Base-by-base conservation (phyloP, 2,113 vertebrate species). In the Geococcyx californianus region DNA sequence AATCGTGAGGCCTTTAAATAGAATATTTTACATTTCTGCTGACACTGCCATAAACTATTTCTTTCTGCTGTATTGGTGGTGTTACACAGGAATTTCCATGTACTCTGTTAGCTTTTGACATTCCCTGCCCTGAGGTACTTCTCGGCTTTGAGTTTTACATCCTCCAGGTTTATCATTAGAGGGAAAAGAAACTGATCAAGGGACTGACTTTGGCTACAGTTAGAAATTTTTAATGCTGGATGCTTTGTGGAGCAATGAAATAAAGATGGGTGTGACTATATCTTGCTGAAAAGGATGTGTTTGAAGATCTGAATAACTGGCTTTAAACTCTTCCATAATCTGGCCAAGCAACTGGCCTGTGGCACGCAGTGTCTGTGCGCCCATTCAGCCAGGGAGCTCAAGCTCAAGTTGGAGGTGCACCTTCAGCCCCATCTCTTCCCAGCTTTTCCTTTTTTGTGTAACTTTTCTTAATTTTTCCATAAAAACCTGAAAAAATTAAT, bases 261-360 rank as follows among this genome's bases (percentile, higher is more conserved):
- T 66, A 51, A 59, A 74, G 8, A 58, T 5, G 3, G 3, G 25
- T 42, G 14, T 0, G 1, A 19, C 34, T 58, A 5, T 13, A 47
- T 11, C 36, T 67, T 77, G 8, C 26, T 42, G 67, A 34, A 69
- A 88, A 42, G 25, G 11, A 9, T 13, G 3, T 2, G 4, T 47
- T 47, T 47, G 47, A 47, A 38, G 4, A 45, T 69, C 26, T 0
- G 2, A 58, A 9, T 40, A 59, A 12, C 25, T 51, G 31, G 1
- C 10, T 67, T 69, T 74, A 33, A 93, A 42, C 11, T 31, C 20
- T 60, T 23, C 16, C 55, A 59, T 34, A 33, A 45, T 16, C 4
- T 4, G 45, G 29, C 31, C 23, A 7, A 42, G 24, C 11, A 40
- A 5, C 9, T 11, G 0, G 1, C 7, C 64, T 3, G 2, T 2